A percentile compares a stretch with the other conserved stretches of the same genome.
Evolutionary conservation across 2,113 vertebrate genomes (phyloP).

Genomic region (Salvelinus namaycush): DNA sequence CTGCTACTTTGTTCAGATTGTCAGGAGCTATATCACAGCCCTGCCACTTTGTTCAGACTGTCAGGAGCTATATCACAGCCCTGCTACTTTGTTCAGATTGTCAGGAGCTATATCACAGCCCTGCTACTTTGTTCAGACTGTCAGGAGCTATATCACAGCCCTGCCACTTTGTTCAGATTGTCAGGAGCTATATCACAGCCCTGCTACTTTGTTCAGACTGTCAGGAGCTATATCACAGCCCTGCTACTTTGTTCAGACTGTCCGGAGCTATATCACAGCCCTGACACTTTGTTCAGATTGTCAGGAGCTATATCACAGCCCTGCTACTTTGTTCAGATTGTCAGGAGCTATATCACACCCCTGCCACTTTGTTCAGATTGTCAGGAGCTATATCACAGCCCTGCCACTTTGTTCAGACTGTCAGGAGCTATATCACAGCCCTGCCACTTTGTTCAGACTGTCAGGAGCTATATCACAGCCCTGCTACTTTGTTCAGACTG

Average conservation of each 20-base stretch:
- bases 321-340: slow-evolving; percentile 28
- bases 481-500: too few relatives aligned
- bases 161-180: slow-evolving; percentile 27
- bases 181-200: too few relatives aligned
- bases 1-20: slow-evolving; percentile 28
- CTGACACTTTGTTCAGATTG: slow-evolving; percentile 26
- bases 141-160: too few relatives aligned
- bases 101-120: too few relatives aligned
- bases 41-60: slow-evolving; percentile 27
- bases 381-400: slow-evolving; percentile 17
- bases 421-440: background rate
- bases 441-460: slow-evolving; percentile 26
- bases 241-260: slow-evolving; percentile 28
- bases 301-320: too few relatives aligned
- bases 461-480: background rate
- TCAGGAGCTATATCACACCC: too few relatives aligned
- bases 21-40: too few relatives aligned
- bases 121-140: slow-evolving; percentile 28
- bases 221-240: too few relatives aligned
- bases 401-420: slow-evolving; percentile 27
- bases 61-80: too few relatives aligned
- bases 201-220: slow-evolving; percentile 28
- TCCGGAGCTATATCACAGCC: too few relatives aligned
- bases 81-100: slow-evolving; percentile 27
- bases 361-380: slow-evolving; percentile 29